Percentiles rank a stretch among this genome's conserved stretches.
Evolutionary conservation across 2,888 invertebrate genomes (phyloP).

Genomic region (Stenoptilia bipunctidactyla): DNA sequence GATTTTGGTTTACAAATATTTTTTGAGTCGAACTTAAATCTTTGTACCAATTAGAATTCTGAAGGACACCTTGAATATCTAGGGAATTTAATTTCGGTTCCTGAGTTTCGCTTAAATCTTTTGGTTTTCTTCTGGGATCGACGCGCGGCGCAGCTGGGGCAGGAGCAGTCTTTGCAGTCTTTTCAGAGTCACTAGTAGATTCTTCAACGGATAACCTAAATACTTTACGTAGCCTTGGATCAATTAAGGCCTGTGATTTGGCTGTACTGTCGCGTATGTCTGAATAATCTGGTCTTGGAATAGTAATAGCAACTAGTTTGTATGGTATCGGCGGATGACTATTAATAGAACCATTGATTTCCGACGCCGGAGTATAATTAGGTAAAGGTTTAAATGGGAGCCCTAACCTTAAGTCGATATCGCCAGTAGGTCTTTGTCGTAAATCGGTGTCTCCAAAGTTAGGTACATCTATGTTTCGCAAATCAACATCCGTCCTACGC

Average conservation of each 20-base stretch:
- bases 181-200: conserved; percentile 72
- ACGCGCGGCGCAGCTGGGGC: conserved; percentile 44
- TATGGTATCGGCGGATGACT: conserved; percentile 82
- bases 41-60: conserved; percentile 79
- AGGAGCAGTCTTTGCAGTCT: conserved; percentile 37
- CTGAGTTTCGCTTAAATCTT: conserved; percentile 35
- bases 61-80: conserved; percentile 74
- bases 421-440: conserved; percentile 67
- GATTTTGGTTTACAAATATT: conserved; percentile 77
- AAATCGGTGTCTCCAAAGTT: conserved; percentile 77
- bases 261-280: conserved; percentile 79
- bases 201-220: conserved; percentile 77
- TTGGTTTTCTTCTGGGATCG: conserved; percentile 61
- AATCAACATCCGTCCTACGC: conserved; percentile 62
- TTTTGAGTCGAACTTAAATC: conserved; percentile 80
- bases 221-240: conserved; percentile 83
- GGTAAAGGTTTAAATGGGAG: conserved; percentile 84
- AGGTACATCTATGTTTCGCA: conserved; percentile 65
- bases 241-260: conserved; percentile 78
- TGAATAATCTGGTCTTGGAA: conserved; percentile 82
- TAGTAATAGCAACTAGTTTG: conserved; percentile 72
- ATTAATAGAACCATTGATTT: conserved; percentile 86
- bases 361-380: conserved; percentile 87
- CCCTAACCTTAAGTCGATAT: conserved; percentile 81
- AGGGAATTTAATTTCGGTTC: conserved; percentile 46